Evolutionary conservation across 1,140 invertebrate species (phyloP).

Genomic region (Neotoxoptera formosana): DNA sequence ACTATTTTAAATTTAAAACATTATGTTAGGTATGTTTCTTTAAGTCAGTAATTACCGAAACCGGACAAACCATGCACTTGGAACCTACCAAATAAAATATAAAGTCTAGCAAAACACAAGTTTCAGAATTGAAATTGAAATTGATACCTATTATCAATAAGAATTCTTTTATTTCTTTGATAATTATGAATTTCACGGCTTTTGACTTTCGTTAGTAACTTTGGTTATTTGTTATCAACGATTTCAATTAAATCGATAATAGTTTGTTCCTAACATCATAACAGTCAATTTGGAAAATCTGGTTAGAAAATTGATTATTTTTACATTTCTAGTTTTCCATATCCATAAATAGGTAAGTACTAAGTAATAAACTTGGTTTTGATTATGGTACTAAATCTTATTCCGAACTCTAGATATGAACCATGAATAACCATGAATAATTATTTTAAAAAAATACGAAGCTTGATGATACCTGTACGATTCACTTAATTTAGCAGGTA

Average conservation of each 20-base stretch:
- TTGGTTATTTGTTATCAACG: background rate
- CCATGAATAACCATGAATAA: background rate
- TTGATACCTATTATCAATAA: background rate
- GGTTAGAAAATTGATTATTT: constrained; percentile 34
- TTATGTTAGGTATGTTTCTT: background rate
- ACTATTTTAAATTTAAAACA: background rate
- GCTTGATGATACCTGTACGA: background rate
- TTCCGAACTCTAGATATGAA: background rate
- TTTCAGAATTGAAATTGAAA: background rate
- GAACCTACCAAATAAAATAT: too few relatives aligned
- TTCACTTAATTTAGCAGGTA: background rate
- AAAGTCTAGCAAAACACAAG: too few relatives aligned
- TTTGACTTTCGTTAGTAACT: background rate
- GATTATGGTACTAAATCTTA: background rate
- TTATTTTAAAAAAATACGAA: background rate
- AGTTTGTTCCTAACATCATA: constrained; percentile 28
- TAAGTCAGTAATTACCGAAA: background rate
- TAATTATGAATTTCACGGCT: background rate
- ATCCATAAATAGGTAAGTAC: background rate
- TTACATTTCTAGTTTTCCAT: constrained; percentile 23
- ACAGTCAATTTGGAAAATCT: background rate
- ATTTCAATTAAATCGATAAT: background rate
- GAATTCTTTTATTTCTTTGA: background rate
- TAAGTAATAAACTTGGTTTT: background rate
- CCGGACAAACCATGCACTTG: too few relatives aligned